Base-by-base conservation (phyloP, 2,797 vertebrate genomes). In the Decapterus maruadsi region DNA sequence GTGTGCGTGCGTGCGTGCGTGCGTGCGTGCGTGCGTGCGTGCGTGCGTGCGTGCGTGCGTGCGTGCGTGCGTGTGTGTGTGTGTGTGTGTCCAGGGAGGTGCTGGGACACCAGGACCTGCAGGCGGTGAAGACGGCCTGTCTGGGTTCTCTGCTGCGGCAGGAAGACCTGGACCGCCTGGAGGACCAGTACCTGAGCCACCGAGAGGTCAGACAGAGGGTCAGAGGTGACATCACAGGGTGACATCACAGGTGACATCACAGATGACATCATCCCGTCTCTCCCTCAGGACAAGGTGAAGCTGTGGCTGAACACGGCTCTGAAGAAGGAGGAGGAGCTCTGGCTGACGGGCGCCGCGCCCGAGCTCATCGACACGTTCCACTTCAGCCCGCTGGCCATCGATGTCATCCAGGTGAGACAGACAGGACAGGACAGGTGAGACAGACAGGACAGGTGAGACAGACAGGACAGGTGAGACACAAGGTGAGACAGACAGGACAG, bases 351-450 rank as follows among this genome's bases (percentile, higher is more conserved):
- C 8, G 43, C 46, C 14, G 88, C 80, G 42, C 96, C 96, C 0
- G 94, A 96, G 54, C 86, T 90, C 66, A 62, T 96, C 1, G 94
- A 96, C 8, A 84, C 87, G 0, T 93, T 83, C 86, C 95, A 88
- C 87, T 96, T 96, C 91, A 96, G 96, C 26, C 95, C 96, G 6
- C 91, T 99, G 55, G 94, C 96, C 42, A 87, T 97, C 2, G 95
- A 97, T 56, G 83, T 96, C 81, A 94, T 98, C 70, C 95, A 96
- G 95, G 97, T 99, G 80, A 68, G 67, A 29, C 38, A 45, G n/a
- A 8, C 34, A 51, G 19, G 26, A 26, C 26, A n/a, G n/a, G n/a
- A n/a, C 69, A 53, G 40, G 45, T 34, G 31, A 34, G 31, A 34
- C 31, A 26, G n/a, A n/a, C 26, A 26, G 26, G 26, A 1, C 26